These are phyloP conservation scores for Amblyornis subalaris DNA, from an alignment of 2,113 vertebrate species.

Conservation along the genomic window DNA sequence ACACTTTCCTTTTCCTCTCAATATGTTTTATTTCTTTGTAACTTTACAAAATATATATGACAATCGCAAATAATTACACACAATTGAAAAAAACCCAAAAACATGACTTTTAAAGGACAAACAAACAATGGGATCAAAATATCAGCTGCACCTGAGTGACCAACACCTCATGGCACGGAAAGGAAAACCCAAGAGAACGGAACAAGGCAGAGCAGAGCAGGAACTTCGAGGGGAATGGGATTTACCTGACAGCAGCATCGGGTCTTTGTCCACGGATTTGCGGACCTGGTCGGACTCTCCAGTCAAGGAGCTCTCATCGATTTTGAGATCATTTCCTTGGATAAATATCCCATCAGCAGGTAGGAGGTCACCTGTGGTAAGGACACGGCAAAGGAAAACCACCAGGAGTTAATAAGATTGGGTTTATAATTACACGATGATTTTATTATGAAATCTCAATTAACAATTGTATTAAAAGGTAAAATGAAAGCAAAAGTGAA, in stretches of 20 bases:
- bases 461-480: not conserved
- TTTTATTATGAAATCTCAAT: not conserved
- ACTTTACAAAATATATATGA: not conserved
- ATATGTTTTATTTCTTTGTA: not conserved
- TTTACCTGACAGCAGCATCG: constrained; percentile 96
- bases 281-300: constrained; percentile 97
- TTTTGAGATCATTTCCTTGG: constrained; percentile 97
- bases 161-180: not conserved
- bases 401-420: not conserved
- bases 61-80: not conserved
- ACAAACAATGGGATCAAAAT: not conserved
- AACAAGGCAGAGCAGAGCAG: not conserved
- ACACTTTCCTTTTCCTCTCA: not conserved
- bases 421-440: not conserved
- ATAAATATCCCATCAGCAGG: constrained; percentile 94
- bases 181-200: not conserved
- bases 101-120: fast-evolving
- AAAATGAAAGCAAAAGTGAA: not conserved
- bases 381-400: not conserved
- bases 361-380: constrained; percentile 87
- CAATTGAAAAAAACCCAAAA: not conserved
- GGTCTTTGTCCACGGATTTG: constrained; percentile 92
- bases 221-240: not conserved
- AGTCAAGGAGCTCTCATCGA: constrained; percentile 96
- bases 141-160: not conserved